These are phyloP conservation scores for Gila orcuttii DNA, from an alignment of 2,113 vertebrate species.

Conservation along the genomic window DNA sequence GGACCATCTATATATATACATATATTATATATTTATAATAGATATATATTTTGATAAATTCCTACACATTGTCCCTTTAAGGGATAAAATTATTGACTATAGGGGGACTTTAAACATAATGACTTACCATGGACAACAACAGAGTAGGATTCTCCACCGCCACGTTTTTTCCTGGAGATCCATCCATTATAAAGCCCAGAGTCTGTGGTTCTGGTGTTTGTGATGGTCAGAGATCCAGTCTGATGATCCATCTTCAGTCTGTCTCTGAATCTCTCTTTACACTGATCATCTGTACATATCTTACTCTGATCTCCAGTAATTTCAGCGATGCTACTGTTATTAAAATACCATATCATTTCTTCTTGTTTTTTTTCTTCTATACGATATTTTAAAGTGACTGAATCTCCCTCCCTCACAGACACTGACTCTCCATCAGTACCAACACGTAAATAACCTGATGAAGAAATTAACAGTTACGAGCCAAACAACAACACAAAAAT, in stretches of 20 bases:
- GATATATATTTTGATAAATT: too few relatives aligned
- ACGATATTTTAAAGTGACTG: not conserved
- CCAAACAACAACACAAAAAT: not conserved
- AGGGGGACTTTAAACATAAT: too few relatives aligned
- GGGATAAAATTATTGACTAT: too few relatives aligned
- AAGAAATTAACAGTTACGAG: not conserved
- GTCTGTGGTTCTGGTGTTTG: not conserved
- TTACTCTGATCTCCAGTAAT: not conserved
- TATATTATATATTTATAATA: too few relatives aligned
- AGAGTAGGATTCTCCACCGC: not conserved
- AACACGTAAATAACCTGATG: not conserved
- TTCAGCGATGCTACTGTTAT: not conserved
- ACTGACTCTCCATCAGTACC: not conserved
- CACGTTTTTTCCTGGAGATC: not conserved
- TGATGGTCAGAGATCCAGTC: conserved; percentile 2
- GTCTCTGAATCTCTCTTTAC: not conserved
- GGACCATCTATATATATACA: too few relatives aligned
- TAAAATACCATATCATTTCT: not conserved
- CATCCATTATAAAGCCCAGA: not conserved
- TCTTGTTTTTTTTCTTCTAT: not conserved
- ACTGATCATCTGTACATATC: not conserved
- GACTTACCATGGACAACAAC: not conserved
- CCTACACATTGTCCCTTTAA: too few relatives aligned
- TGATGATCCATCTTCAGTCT: not conserved
- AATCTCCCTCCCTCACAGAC: conserved; percentile 7